phyloP scores from a whole-genome alignment of 2,797 vertebrate genomes.

The Brotogeris chrysoptera region DNA sequence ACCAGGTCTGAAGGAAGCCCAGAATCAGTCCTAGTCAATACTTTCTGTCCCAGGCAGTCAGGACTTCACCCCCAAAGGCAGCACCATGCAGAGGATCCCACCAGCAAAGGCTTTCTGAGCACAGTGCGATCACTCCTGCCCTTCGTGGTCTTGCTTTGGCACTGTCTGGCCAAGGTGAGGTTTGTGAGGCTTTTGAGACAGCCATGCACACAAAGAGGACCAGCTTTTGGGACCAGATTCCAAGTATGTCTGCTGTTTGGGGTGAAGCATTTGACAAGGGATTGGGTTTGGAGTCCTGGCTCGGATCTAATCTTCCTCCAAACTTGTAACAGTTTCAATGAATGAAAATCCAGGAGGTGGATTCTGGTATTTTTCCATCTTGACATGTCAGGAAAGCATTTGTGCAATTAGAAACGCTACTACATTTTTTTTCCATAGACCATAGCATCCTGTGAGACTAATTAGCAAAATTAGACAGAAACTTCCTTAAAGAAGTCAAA shows the following conservation, averaged over 20 bases:
- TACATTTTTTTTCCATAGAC: background rate
- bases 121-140: fast-evolving
- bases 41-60: background rate
- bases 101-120: background rate
- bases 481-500: background rate
- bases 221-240: background rate
- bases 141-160: fast-evolving
- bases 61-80: background rate
- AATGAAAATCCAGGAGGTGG: background rate
- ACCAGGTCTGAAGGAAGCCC: background rate
- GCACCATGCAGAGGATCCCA: background rate
- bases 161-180: background rate
- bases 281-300: background rate
- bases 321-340: background rate
- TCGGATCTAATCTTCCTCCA: background rate
- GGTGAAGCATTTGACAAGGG: background rate
- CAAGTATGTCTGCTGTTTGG: background rate
- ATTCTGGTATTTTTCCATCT: background rate
- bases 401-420: background rate
- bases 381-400: background rate
- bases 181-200: background rate
- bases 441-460: background rate
- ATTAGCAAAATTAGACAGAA: background rate
- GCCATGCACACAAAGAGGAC: background rate
- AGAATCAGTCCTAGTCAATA: background rate